Evolutionary conservation across 2,888 invertebrate genomes (phyloP).

Genomic region (Nesidiocoris tenuis): DNA sequence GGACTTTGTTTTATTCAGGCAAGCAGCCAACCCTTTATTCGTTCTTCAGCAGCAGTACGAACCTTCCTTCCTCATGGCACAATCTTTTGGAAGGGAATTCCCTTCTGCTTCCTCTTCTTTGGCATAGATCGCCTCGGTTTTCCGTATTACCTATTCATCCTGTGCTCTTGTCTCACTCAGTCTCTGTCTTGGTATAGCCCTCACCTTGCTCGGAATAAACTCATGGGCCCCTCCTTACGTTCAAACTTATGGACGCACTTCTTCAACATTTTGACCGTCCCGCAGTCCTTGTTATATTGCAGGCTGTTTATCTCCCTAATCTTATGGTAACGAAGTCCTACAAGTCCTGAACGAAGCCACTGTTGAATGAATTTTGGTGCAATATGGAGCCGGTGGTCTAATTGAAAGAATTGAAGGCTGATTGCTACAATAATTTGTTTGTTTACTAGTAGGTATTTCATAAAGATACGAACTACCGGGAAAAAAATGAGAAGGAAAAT

Average conservation of each 20-base stretch:
- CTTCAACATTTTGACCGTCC: background rate
- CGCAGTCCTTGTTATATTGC: background rate
- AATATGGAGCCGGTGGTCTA: too few relatives aligned
- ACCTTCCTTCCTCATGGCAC: constrained; percentile 3
- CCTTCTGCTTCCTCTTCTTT: background rate
- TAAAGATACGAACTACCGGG: too few relatives aligned
- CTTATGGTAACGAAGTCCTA: background rate
- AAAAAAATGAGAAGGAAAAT: too few relatives aligned
- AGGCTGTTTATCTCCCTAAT: background rate
- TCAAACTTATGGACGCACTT: background rate
- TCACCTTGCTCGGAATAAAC: background rate
- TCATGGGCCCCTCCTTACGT: background rate
- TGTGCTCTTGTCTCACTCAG: background rate
- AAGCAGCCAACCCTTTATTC: constrained; percentile 23
- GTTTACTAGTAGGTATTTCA: too few relatives aligned
- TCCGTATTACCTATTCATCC: background rate
- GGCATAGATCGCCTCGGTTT: background rate
- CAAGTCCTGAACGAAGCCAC: background rate
- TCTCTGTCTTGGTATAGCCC: background rate
- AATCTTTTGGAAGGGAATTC: background rate
- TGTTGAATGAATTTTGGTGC: too few relatives aligned
- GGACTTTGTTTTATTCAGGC: constrained; percentile 39
- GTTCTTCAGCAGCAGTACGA: background rate
- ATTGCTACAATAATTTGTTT: too few relatives aligned
- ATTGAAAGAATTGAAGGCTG: too few relatives aligned